Percentiles rank a stretch among this genome's conserved stretches.
phyloP scores from a whole-genome alignment of 2,888 invertebrate species.

The Dysmachus trigonus region DNA sequence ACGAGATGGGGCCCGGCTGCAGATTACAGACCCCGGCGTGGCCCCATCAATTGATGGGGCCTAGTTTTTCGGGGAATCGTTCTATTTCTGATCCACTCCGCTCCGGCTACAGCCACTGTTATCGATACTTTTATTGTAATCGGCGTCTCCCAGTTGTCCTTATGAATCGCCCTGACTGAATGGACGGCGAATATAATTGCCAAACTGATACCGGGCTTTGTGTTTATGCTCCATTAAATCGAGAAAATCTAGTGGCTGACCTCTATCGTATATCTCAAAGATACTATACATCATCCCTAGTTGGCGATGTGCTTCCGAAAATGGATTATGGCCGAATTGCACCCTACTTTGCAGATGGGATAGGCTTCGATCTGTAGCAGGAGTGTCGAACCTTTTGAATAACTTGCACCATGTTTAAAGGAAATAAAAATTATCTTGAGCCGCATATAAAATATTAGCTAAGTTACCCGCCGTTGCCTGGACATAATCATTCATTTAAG shows the following conservation, averaged over 20 bases:
- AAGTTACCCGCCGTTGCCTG: too few species aligned
- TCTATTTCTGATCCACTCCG: neutral
- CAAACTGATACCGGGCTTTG: neutral
- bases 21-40: neutral
- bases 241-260: neutral
- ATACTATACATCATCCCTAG: neutral
- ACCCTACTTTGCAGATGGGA: neutral
- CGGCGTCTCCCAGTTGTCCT: neutral
- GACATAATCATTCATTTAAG: too few species aligned
- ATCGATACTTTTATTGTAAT: neutral
- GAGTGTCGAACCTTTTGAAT: too few species aligned
- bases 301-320: neutral
- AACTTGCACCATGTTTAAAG: too few species aligned
- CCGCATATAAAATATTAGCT: too few species aligned
- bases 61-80: neutral
- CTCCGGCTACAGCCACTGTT: neutral
- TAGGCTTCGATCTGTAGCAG: neutral
- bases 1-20: conserved; percentile 9
- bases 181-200: neutral
- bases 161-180: neutral
- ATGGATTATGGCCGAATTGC: neutral
- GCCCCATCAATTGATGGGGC: conserved; percentile 10
- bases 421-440: too few species aligned
- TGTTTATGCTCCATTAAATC: conserved; percentile 3
- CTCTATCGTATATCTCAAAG: neutral